Evolutionary conservation across 2,797 vertebrate species (phyloP).

Genomic region (Chrosomus eos): DNA sequence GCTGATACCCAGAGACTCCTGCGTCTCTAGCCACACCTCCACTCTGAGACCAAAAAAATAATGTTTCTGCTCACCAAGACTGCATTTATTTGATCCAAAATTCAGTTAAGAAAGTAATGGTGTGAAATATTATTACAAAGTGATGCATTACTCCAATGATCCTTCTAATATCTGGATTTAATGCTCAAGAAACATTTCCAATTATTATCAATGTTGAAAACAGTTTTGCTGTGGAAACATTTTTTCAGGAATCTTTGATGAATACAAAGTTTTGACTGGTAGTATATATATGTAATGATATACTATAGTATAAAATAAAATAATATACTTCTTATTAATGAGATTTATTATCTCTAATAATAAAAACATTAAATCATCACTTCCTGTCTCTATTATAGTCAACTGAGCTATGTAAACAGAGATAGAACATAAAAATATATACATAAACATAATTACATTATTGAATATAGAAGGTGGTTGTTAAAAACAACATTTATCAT

Average conservation of each 20-base stretch:
- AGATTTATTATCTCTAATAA: not conserved
- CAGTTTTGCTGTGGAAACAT: not conserved
- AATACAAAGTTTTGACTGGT: not conserved
- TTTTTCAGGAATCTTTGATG: not conserved
- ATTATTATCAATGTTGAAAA: not conserved
- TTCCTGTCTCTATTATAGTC: not conserved
- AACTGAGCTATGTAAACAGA: not conserved
- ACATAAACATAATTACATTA: not conserved
- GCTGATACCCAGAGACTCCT: constrained; percentile 91
- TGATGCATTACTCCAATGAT: no score
- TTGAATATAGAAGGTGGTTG: not conserved
- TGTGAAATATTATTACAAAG: not conserved
- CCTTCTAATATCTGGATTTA: not conserved
- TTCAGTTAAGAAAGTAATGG: not conserved
- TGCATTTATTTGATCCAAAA: not conserved
- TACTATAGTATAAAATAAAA: not conserved
- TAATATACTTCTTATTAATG: not conserved
- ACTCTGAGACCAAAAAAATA: constrained; percentile 74
- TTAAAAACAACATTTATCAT: not conserved
- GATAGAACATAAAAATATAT: not conserved
- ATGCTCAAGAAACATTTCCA: not conserved
- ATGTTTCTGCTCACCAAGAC: not conserved
- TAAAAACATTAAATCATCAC: not conserved
- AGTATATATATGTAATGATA: not conserved
- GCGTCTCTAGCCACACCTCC: constrained; percentile 87